Percentiles rank a stretch among this genome's conserved stretches.
These are phyloP conservation scores for Pterocles orientalis DNA, from an alignment of 2,113 vertebrate species.

Conservation along the genomic window DNA sequence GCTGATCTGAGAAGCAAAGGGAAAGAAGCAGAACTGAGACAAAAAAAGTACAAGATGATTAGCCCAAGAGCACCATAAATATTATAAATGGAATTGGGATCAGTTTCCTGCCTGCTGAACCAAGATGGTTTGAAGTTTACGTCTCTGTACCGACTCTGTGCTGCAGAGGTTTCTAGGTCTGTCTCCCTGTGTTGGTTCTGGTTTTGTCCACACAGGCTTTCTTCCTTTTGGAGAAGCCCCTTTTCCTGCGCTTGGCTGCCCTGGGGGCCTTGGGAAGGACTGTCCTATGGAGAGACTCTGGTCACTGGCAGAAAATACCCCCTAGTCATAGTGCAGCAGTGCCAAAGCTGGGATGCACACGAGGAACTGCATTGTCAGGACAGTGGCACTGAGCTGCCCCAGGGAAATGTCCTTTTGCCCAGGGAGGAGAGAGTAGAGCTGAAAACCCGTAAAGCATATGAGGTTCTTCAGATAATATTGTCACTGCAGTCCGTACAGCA, in stretches of 20 bases:
- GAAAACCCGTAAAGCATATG: background rate
- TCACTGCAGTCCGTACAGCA: background rate
- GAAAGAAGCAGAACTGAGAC: background rate
- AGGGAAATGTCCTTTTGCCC: background rate
- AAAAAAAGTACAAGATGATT: background rate
- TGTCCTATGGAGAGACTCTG: background rate
- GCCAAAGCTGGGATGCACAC: background rate
- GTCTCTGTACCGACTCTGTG: background rate
- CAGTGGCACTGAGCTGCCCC: background rate
- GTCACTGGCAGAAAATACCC: background rate
- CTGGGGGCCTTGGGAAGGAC: background rate
- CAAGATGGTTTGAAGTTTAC: background rate
- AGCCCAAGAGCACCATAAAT: background rate
- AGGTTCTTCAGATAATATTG: background rate
- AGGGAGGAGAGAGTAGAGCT: background rate
- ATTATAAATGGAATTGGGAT: background rate
- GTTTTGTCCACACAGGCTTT: background rate
- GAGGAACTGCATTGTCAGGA: background rate
- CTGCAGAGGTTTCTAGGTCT: background rate
- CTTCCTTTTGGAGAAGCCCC: background rate
- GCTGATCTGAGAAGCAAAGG: background rate
- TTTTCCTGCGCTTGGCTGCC: background rate
- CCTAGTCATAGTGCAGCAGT: background rate
- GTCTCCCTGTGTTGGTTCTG: background rate
- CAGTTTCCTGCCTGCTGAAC: background rate